A percentile compares a stretch with the other conserved stretches of the same genome.
These are phyloP conservation scores for Calephelis perditalis DNA, from an alignment of 2,888 invertebrate species.

Conservation along the genomic window DNA sequence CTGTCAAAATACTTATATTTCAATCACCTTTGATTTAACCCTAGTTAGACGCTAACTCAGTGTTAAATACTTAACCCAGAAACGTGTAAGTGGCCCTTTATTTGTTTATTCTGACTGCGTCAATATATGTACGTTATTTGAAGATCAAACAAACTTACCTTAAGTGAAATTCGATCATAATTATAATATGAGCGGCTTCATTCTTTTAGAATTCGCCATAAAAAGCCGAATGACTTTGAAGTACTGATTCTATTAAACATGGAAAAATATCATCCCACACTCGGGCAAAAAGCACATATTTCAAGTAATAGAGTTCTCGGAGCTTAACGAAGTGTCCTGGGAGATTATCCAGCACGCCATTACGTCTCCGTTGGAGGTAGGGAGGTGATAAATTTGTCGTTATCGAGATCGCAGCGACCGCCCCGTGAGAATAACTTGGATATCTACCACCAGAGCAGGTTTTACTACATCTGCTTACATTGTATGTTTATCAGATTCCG, in stretches of 20 bases:
- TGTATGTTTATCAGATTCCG: background rate
- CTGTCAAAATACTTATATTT: too few species aligned
- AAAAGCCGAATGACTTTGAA: background rate
- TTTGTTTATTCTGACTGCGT: background rate
- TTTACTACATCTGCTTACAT: background rate
- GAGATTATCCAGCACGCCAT: slow-evolving; percentile 4
- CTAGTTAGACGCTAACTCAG: too few species aligned
- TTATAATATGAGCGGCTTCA: too few species aligned
- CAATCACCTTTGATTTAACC: background rate
- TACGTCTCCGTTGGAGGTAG: slow-evolving; percentile 10
- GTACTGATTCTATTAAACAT: too few species aligned
- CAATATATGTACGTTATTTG: too few species aligned
- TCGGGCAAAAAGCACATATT: background rate
- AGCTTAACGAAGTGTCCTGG: slow-evolving; percentile 6
- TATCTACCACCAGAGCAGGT: slow-evolving; percentile 32
- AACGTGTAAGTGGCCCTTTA: too few species aligned
- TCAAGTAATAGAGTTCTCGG: slow-evolving; percentile 4
- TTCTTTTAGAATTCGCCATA: background rate
- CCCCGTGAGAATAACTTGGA: slow-evolving; percentile 30
- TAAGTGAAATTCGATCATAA: too few species aligned
- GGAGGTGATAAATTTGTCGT: slow-evolving; percentile 50
- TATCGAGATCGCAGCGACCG: slow-evolving; percentile 40
- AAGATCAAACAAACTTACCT: too few species aligned
- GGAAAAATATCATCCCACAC: background rate
- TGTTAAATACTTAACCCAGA: too few species aligned